Percentiles rank a stretch among this genome's conserved stretches.
Evolutionary conservation across 1,140 invertebrate species (phyloP).

Genomic region (Gonioctena quinquepunctata): DNA sequence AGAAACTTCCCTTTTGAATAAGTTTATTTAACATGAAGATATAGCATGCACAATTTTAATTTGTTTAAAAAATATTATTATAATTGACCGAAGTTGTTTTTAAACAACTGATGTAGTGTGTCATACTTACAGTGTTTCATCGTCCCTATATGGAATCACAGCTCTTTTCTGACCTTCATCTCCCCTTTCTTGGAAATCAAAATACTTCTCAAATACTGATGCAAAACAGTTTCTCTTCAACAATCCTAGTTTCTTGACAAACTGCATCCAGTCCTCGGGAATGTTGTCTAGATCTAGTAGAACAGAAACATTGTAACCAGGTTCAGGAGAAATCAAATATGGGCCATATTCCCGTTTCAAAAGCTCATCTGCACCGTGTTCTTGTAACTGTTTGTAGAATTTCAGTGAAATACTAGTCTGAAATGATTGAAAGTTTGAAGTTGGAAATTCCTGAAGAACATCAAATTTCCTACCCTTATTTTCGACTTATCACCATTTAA

Average conservation of each 20-base stretch:
- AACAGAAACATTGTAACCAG: constrained; percentile 94
- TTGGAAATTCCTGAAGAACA: background rate
- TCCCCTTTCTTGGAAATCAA: constrained; percentile 94
- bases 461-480: constrained; percentile 73
- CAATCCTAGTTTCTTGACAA: constrained; percentile 91
- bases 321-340: constrained; percentile 80
- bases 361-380: constrained; percentile 96
- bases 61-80: no score
- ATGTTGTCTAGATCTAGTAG: constrained; percentile 92
- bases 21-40: no score
- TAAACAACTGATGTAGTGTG: no score
- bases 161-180: constrained; percentile 90
- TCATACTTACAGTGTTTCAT: constrained; percentile 96
- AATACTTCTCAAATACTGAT: constrained; percentile 99
- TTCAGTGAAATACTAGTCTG: constrained; percentile 97
- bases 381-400: constrained; percentile 97
- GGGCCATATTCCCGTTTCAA: constrained; percentile 90
- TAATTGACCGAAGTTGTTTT: no score
- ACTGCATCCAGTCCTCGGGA: constrained; percentile 83
- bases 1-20: no score
- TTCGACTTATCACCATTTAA: constrained; percentile 94
- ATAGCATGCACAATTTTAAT: no score
- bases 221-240: constrained; percentile 99
- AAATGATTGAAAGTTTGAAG: constrained; percentile 47
- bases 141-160: constrained; percentile 97